These are phyloP conservation scores for Tinea semifulvella DNA, from an alignment of 2,888 invertebrate genomes.

Conservation along the genomic window DNA sequence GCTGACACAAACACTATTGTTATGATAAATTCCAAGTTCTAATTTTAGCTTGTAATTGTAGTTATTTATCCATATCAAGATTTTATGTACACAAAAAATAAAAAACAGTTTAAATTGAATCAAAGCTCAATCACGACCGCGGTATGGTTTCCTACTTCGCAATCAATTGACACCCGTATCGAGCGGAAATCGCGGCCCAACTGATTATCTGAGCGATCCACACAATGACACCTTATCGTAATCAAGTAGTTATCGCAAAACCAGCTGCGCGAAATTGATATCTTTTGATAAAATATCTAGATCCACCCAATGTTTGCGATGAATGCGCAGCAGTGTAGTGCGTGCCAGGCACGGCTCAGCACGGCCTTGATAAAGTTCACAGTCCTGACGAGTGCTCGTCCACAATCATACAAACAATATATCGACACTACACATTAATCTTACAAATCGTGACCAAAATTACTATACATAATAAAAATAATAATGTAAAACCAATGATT, in stretches of 20 bases:
- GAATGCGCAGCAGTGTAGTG: slow-evolving; percentile 22
- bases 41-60: slow-evolving; percentile 10
- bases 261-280: slow-evolving; percentile 1
- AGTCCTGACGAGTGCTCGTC: slow-evolving; percentile 22
- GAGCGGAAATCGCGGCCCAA: neutral
- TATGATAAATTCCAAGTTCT: slow-evolving; percentile 13
- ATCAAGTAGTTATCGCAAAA: slow-evolving; percentile 1
- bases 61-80: slow-evolving; percentile 16
- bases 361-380: slow-evolving; percentile 57
- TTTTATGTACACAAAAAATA: slow-evolving; percentile 25
- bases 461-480: neutral
- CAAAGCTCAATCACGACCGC: slow-evolving; percentile 10
- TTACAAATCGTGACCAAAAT: neutral
- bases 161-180: slow-evolving; percentile 15
- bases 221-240: neutral
- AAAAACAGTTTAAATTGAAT: slow-evolving; percentile 11
- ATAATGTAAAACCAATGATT: neutral
- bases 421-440: neutral
- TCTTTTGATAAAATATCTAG: slow-evolving; percentile 24
- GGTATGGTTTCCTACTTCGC: slow-evolving; percentile 17
- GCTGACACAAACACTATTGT: slow-evolving; percentile 22
- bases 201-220: neutral
- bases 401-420: slow-evolving; percentile 15
- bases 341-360: slow-evolving; percentile 51
- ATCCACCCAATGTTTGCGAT: slow-evolving; percentile 46